Evolutionary conservation across 2,797 vertebrate species (phyloP).

Genomic region (Karalla daura): DNA sequence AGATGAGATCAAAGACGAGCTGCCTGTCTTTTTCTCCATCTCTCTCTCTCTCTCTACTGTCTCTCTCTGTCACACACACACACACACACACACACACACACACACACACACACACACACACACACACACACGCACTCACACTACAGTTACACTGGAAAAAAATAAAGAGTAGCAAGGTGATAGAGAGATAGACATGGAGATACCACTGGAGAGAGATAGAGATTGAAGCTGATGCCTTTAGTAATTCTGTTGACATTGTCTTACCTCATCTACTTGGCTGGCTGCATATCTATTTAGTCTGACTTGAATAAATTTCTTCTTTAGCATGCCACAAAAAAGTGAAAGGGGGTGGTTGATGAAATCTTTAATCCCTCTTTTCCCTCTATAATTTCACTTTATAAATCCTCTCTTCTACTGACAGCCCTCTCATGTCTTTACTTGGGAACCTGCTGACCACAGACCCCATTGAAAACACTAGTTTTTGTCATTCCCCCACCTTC

Average conservation of each 20-base stretch:
- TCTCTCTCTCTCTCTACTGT: constrained; percentile 14
- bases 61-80: constrained; percentile 9
- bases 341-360: constrained; percentile 34
- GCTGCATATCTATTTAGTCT: constrained; percentile 61
- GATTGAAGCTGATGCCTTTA: constrained; percentile 45
- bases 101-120: constrained; percentile 7
- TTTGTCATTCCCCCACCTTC: neutral
- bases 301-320: constrained; percentile 56
- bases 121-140: constrained; percentile 1
- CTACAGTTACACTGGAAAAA: constrained; percentile 21
- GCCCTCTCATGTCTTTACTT: constrained; percentile 32
- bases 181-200: constrained; percentile 20
- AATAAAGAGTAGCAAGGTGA: constrained; percentile 25
- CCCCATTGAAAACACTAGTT: constrained; percentile 13
- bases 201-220: constrained; percentile 21
- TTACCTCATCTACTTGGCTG: constrained; percentile 48
- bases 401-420: constrained; percentile 14
- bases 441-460: constrained; percentile 15
- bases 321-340: constrained; percentile 44
- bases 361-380: constrained; percentile 33
- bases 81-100: constrained; percentile 3
- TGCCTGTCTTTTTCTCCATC: constrained; percentile 49
- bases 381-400: constrained; percentile 16
- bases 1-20: constrained; percentile 73
- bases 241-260: constrained; percentile 64